Conservation (phyloP, 2,113 vertebrate species). For the Propithecus coquereli region DNA sequence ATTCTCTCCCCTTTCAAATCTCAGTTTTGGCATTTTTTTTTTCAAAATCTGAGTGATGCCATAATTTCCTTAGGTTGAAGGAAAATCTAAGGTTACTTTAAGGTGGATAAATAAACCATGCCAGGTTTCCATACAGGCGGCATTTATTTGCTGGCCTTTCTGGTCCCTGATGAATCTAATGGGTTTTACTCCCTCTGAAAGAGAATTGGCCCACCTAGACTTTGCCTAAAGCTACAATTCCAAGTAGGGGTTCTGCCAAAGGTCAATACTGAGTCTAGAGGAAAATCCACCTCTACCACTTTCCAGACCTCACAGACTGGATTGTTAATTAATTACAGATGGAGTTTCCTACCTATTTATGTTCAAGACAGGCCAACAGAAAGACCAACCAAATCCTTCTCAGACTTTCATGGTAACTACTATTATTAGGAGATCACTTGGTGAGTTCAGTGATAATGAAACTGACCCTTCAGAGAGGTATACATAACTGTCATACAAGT, state of each 20-base stretch:
- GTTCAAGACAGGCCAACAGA: not conserved
- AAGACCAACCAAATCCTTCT: not conserved
- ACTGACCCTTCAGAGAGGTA: not conserved
- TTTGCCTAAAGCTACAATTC: constrained; percentile 14
- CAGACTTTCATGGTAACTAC: not conserved
- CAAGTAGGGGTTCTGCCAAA: constrained; percentile 29
- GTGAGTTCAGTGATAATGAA: not conserved
- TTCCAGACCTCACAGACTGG: not conserved
- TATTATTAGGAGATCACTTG: not conserved
- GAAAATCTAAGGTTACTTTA: constrained; percentile 53
- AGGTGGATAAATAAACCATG: constrained; percentile 8
- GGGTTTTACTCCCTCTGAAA: not conserved
- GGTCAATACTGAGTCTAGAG: not conserved
- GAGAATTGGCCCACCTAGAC: not conserved
- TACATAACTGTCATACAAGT: not conserved
- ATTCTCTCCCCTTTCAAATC: constrained; percentile 3
- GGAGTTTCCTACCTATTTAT: not conserved
- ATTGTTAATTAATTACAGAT: constrained; percentile 29
- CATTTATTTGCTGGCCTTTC: constrained; percentile 24
- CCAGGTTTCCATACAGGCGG: constrained; percentile 37
- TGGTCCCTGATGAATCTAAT: not conserved
- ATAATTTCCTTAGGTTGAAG: constrained; percentile 39
- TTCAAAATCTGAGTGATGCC: not conserved
- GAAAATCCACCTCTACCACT: constrained; percentile 18
- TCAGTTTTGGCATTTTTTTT: not conserved